A percentile compares a stretch with the other conserved stretches of the same genome.
Conservation (phyloP, 2,113 vertebrate genomes). For the Marmota flaviventris region DNA sequence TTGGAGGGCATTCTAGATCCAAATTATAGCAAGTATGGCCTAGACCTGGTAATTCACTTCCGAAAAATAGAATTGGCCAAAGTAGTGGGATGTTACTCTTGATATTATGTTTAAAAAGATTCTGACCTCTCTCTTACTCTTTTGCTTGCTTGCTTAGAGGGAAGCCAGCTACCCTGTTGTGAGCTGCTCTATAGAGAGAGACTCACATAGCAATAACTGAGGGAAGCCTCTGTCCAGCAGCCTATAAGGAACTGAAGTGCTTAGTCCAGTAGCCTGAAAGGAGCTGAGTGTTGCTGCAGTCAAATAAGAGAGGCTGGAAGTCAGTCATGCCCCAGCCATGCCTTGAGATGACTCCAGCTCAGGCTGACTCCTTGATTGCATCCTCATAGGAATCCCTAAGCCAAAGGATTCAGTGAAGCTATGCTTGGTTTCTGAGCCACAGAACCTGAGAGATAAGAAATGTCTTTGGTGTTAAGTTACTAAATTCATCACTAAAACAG, state of each 20-base stretch:
- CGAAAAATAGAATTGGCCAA: neutral
- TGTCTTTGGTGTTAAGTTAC: neutral
- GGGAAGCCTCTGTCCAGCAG: neutral
- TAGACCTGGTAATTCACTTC: neutral
- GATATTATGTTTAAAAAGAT: neutral
- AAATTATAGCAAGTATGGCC: neutral
- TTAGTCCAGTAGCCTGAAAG: neutral
- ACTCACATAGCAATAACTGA: neutral
- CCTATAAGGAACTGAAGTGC: neutral
- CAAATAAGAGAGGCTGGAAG: neutral
- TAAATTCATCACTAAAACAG: neutral
- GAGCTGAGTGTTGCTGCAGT: neutral
- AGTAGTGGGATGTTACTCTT: neutral
- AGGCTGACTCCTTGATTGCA: neutral
- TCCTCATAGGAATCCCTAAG: neutral
- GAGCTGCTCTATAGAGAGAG: neutral
- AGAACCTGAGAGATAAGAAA: neutral
- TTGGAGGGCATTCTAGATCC: neutral
- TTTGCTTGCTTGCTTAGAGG: neutral
- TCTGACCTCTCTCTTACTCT: neutral
- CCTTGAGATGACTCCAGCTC: neutral
- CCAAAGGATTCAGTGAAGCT: neutral
- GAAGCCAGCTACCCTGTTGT: neutral
- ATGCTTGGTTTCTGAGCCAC: neutral
- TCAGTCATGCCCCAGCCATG: neutral